Base-by-base conservation (phyloP, 2,888 invertebrate species). In the Lithosia quadra region DNA sequence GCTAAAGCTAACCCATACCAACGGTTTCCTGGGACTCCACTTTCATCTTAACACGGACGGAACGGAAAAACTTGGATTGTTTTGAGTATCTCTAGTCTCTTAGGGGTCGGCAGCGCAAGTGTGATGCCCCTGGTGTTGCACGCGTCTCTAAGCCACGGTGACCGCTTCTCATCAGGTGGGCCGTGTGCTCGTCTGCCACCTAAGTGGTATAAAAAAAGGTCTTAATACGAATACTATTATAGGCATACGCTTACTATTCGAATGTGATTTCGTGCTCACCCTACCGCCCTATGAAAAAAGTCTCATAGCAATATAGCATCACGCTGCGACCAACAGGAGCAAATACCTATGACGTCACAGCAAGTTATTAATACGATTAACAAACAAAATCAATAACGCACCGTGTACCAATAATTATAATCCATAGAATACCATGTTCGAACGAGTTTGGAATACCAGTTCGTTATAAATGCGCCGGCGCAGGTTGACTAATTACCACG, bases 401-500 rank as follows among this genome's bases (percentile, higher is more conserved):
- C 24, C 57, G 22, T 67, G 55, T 55, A 55, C 55, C 56, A 24
- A 66, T 61, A 60, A 60, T 63, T 53, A 34, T 36, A 34, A 69
- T 62, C 65, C 63, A 71, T 72, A 63, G 74, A 76, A 66, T 59
- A n/a, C 5, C 49, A 63, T 59, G 69, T 59, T 39, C 67, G 67
- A 78, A 79, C 77, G 62, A 70, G 74, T 73, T 60, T 67, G 75
- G 74, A 73, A 77, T 79, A 76, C 82, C 75, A 77, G 76, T 74
- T 63, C 58, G 9, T 74, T 79, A 82, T 77, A 74, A 79, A 82
- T 82, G 79, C 33, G 49, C 68, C 63, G 62, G 70, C 67, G 65
- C 65, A 74, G 61, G 72, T 63, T 82, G 74, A 84, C 69, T 84
- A 78, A 84, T 84, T 57, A 56, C 63, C 67, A 61, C 65, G 79